phyloP scores from a whole-genome alignment of 2,113 vertebrate genomes.

The Datnioides undecimradiatus region DNA sequence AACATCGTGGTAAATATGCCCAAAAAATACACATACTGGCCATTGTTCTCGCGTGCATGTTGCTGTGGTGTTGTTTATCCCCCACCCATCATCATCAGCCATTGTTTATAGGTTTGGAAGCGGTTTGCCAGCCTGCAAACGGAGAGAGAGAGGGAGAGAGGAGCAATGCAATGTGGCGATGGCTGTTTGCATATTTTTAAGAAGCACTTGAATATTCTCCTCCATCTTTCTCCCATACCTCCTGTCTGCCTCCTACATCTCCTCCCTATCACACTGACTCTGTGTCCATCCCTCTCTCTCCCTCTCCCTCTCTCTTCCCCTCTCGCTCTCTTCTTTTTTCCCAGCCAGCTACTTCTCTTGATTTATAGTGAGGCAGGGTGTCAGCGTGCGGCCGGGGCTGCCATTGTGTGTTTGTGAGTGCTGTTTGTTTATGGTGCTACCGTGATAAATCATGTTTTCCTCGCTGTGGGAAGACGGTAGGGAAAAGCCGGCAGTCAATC shows the following conservation, averaged over 20 bases:
- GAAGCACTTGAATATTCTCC: conserved; percentile 75
- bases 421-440: conserved; percentile 94
- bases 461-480: conserved; percentile 47
- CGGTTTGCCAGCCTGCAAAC: conserved; percentile 29
- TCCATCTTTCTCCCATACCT: too few relatives aligned
- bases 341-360: conserved; percentile 85
- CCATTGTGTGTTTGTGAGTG: conserved; percentile 94
- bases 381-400: conserved; percentile 89
- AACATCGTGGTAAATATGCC: conserved; percentile 97
- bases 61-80: conserved; percentile 76
- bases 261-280: conserved; percentile 69
- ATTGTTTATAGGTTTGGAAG: conserved; percentile 70
- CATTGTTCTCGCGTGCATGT: conserved; percentile 72
- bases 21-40: conserved; percentile 86
- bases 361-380: conserved; percentile 97
- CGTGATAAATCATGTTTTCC: conserved; percentile 92
- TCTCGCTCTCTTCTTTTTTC: conserved; percentile 53
- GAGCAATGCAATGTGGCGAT: conserved; percentile 75
- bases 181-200: conserved; percentile 84
- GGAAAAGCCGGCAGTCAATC: conserved; percentile 89
- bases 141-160: too few relatives aligned
- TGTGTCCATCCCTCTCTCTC: conserved; percentile 60
- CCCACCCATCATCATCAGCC: conserved; percentile 70
- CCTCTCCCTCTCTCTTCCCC: conserved; percentile 65
- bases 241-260: too few relatives aligned